Conservation (phyloP, 2,797 vertebrate species). For the Erithacus rubecula region DNA sequence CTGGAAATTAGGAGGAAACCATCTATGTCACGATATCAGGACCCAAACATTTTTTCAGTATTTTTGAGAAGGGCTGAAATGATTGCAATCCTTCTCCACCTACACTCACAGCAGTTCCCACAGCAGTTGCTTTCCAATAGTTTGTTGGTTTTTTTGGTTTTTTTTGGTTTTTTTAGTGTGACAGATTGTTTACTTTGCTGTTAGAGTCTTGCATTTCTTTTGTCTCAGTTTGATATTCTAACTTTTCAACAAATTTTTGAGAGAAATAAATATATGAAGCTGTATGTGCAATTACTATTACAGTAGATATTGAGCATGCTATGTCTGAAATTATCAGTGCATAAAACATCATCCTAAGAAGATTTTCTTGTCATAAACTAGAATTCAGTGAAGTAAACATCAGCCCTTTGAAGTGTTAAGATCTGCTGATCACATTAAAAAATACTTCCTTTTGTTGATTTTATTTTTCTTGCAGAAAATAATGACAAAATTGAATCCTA, state of each 20-base stretch:
- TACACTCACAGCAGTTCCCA: neutral
- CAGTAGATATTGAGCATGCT: neutral
- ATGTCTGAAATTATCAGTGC: neutral
- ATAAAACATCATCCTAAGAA: neutral
- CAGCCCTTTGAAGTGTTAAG: neutral
- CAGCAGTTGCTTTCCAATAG: neutral
- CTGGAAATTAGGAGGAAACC: neutral
- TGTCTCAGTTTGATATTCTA: neutral
- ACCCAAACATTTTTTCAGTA: neutral
- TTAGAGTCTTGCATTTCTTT: neutral
- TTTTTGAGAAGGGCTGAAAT: neutral
- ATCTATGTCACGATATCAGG: neutral
- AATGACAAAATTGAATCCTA: neutral
- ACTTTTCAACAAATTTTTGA: neutral
- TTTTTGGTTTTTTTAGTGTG: neutral
- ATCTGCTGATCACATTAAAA: neutral
- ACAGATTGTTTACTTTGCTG: neutral
- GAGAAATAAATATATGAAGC: neutral
- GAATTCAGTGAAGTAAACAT: neutral
- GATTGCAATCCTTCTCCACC: neutral
- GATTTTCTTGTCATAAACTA: neutral
- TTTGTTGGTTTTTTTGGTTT: no score
- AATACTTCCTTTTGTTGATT: neutral
- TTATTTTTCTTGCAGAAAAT: slow-evolving; percentile 16
- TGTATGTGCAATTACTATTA: neutral